Conservation (phyloP, 2,888 invertebrate genomes). For the Alitta virens region DNA sequence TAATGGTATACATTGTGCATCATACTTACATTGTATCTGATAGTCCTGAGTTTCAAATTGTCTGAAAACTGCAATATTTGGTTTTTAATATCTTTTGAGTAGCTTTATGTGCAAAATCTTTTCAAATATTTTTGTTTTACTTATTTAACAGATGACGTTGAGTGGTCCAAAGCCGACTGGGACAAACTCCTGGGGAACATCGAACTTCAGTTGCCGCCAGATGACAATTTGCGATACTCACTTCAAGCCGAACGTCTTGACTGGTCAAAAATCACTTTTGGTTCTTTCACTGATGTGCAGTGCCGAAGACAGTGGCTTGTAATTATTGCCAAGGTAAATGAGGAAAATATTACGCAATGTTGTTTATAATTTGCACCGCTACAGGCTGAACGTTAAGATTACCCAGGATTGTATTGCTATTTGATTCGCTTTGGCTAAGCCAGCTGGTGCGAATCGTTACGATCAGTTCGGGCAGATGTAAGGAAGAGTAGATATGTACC, state of each 20-base stretch:
- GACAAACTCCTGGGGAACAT: slow-evolving; percentile 58
- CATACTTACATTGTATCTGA: no score
- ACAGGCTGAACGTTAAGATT: no score
- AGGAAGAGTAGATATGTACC: no score
- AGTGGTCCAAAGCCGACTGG: slow-evolving; percentile 58
- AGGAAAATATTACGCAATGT: background rate
- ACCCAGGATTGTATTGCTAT: no score
- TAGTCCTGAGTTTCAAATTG: no score
- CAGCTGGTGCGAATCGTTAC: no score
- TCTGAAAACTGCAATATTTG: no score
- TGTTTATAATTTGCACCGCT: background rate
- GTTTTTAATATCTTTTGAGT: no score
- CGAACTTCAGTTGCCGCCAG: slow-evolving; percentile 56
- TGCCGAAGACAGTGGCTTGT: slow-evolving; percentile 60
- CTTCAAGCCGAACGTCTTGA: slow-evolving; percentile 58
- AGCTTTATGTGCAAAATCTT: no score
- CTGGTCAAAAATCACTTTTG: slow-evolving; percentile 60
- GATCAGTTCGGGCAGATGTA: no score
- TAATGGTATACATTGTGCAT: no score
- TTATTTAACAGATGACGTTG: background rate
- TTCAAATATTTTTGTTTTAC: background rate
- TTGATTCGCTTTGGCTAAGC: no score
- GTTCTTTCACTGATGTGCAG: slow-evolving; percentile 58
- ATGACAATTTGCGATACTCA: slow-evolving; percentile 58
- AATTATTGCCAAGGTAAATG: slow-evolving; percentile 36